phyloP scores from a whole-genome alignment of 2,888 invertebrate species.

The Parascotia fuliginaria region DNA sequence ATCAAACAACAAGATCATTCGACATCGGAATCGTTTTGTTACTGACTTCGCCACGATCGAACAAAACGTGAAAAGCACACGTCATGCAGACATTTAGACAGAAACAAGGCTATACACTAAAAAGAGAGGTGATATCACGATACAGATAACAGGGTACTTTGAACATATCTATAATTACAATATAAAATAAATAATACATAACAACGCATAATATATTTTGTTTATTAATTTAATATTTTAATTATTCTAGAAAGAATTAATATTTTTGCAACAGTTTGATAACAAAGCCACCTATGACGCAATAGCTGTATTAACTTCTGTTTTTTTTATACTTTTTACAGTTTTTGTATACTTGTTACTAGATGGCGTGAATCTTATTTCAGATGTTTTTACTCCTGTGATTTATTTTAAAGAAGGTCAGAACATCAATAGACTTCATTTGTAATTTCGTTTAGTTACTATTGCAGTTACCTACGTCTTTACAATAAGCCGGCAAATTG shows the following conservation, averaged over 20 bases:
- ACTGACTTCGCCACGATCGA: constrained; percentile 75
- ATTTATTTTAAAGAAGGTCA: no score
- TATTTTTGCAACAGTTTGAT: background rate
- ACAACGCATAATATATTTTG: background rate
- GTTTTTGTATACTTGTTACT: background rate
- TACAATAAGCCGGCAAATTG: no score
- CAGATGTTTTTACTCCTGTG: background rate
- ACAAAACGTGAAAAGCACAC: constrained; percentile 60
- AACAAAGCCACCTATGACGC: constrained; percentile 38
- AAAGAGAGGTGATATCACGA: constrained; percentile 41
- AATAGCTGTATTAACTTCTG: constrained; percentile 33
- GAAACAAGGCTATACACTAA: constrained; percentile 51
- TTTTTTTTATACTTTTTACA: no score
- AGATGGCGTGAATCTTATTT: background rate
- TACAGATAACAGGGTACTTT: constrained; percentile 35
- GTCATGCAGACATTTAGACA: constrained; percentile 70
- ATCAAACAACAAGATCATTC: constrained; percentile 65
- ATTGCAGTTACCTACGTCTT: no score
- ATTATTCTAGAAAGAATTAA: background rate
- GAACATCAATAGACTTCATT: no score
- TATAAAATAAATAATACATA: constrained; percentile 5
- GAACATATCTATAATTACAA: constrained; percentile 7
- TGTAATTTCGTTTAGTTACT: no score
- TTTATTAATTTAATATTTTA: background rate
- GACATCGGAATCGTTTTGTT: constrained; percentile 64